Conservation (phyloP, 2,797 vertebrate genomes). For the Scleropages formosus region DNA sequence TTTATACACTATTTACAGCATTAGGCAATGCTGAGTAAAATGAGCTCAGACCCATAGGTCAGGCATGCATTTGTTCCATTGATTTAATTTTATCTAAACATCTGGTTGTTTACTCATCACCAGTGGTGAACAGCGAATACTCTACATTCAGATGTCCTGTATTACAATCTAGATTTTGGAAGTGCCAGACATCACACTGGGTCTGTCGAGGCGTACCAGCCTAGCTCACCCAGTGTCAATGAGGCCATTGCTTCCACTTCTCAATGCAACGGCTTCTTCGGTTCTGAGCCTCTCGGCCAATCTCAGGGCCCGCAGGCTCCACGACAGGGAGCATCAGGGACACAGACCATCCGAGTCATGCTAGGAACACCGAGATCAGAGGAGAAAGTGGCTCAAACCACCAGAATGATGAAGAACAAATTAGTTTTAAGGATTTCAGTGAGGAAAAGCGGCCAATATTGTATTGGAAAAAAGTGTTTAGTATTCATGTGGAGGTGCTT, state of each 20-base stretch:
- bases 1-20: constrained; percentile 64
- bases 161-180: constrained; percentile 72
- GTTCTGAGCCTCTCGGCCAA: constrained; percentile 48
- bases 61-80: constrained; percentile 38
- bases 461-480: background rate
- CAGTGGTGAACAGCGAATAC: constrained; percentile 58
- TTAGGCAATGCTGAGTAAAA: constrained; percentile 48
- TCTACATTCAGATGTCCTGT: constrained; percentile 91
- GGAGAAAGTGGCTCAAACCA: background rate
- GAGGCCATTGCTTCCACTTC: background rate
- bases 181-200: constrained; percentile 40
- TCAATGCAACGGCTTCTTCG: background rate
- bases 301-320: constrained; percentile 49
- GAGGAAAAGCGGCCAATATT: constrained; percentile 3
- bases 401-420: constrained; percentile 3
- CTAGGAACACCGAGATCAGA: constrained; percentile 42
- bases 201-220: background rate
- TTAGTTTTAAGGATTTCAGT: constrained; percentile 5
- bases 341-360: constrained; percentile 36
- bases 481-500: constrained; percentile 12
- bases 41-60: constrained; percentile 43
- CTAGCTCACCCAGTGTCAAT: constrained; percentile 24
- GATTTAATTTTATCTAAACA: constrained; percentile 36
- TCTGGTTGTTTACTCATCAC: constrained; percentile 31
- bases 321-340: constrained; percentile 53